A percentile compares a stretch with the other conserved stretches of the same genome.
phyloP scores from a whole-genome alignment of 2,113 vertebrate species.

The Dromiciops gliroides region DNA sequence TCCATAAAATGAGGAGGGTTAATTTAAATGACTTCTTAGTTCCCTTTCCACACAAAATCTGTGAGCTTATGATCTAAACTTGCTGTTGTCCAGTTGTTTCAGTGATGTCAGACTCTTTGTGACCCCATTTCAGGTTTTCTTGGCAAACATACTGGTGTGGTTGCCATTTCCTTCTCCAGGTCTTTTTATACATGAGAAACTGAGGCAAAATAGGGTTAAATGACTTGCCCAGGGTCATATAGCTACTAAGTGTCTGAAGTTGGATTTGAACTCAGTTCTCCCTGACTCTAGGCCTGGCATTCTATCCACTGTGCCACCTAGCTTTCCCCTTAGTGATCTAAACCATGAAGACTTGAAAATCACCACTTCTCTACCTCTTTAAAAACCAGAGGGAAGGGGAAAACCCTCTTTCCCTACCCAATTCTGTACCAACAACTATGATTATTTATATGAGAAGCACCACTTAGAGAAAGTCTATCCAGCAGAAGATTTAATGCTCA shows the following conservation, averaged over 20 bases:
- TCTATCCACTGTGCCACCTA: neutral
- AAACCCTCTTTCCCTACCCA: conserved; percentile 28
- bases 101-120: neutral
- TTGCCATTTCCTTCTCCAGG: neutral
- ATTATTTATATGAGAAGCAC: conserved; percentile 46
- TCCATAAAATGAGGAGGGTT: neutral
- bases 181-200: no score
- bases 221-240: neutral
- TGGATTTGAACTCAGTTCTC: neutral
- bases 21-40: neutral
- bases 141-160: neutral
- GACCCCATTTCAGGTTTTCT: neutral
- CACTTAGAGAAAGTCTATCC: conserved; percentile 39
- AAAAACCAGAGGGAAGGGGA: conserved; percentile 2
- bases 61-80: neutral
- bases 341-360: conserved; percentile 36
- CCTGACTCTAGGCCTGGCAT: neutral
- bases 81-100: no score
- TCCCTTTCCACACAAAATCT: neutral
- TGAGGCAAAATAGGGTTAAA: neutral
- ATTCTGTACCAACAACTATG: conserved; percentile 14
- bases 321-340: neutral
- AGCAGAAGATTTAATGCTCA: conserved; percentile 11
- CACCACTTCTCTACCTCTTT: conserved; percentile 38
- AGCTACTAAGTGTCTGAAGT: neutral